Percentiles rank a stretch among this genome's conserved stretches.
These are phyloP conservation scores for Eptesicus fuscus DNA, from an alignment of 2,113 vertebrate genomes.

Conservation along the genomic window DNA sequence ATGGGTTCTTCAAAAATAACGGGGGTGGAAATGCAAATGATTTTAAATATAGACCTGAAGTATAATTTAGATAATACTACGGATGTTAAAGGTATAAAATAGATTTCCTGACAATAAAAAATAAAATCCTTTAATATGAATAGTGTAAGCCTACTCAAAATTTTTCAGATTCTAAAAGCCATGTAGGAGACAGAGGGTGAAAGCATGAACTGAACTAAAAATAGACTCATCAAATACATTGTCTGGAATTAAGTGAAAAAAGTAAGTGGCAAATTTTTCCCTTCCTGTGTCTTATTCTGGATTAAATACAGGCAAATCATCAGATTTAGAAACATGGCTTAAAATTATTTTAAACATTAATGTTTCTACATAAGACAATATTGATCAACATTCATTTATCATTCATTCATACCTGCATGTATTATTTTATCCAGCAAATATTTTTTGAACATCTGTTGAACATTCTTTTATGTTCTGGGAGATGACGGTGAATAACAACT, in stretches of 20 bases:
- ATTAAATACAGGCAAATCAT: background rate
- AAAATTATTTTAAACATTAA: background rate
- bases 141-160: background rate
- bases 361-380: background rate
- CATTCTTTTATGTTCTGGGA: background rate
- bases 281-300: background rate
- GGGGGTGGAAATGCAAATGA: background rate
- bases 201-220: slow-evolving; percentile 20
- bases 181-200: background rate
- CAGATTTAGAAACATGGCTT: background rate
- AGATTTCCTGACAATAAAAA: slow-evolving; percentile 24
- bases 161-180: slow-evolving; percentile 31
- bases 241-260: slow-evolving; percentile 20
- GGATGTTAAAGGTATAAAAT: slow-evolving; percentile 7
- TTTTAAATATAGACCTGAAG: background rate
- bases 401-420: background rate
- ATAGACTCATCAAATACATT: background rate
- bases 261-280: background rate
- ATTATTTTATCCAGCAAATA: background rate
- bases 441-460: background rate
- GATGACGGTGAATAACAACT: background rate
- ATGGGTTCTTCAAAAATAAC: background rate
- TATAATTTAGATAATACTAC: slow-evolving; percentile 29
- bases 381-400: background rate
- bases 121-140: slow-evolving; percentile 41